phyloP scores from a whole-genome alignment of 92 coral and sea anemone species.

The Epizoanthus illoricatus region DNA sequence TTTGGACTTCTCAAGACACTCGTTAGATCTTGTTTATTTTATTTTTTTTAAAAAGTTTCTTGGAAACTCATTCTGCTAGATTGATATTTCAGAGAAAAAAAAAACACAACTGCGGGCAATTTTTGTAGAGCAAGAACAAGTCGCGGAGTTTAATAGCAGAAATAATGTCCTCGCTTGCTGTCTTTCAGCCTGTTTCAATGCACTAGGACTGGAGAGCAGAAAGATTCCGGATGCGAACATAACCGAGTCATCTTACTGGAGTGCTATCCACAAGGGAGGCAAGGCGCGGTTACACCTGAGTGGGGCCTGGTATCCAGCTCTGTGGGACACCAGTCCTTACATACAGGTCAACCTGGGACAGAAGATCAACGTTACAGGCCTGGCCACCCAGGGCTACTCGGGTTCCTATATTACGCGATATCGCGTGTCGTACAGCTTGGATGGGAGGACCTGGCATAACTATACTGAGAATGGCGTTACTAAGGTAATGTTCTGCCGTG shows the following conservation, averaged over 20 bases:
- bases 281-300: slow-evolving; percentile 53
- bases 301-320: slow-evolving; percentile 64
- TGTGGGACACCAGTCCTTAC: slow-evolving; percentile 49
- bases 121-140: no score
- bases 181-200: slow-evolving; percentile 26
- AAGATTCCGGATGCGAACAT: slow-evolving; percentile 55
- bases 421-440: slow-evolving; percentile 47
- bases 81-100: no score
- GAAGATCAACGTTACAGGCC: slow-evolving; percentile 45
- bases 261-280: slow-evolving; percentile 43
- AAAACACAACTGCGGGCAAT: no score
- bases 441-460: slow-evolving; percentile 49
- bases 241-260: slow-evolving; percentile 47
- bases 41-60: no score
- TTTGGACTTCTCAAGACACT: no score
- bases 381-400: slow-evolving; percentile 69
- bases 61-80: no score
- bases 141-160: no score
- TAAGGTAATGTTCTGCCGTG: slow-evolving; percentile 43
- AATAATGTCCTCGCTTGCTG: background rate
- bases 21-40: no score
- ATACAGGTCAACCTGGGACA: slow-evolving; percentile 63
- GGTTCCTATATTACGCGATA: slow-evolving; percentile 47
- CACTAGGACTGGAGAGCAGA: slow-evolving; percentile 61
- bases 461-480: slow-evolving; percentile 51